phyloP scores from a whole-genome alignment of 1,140 invertebrate species.

The Cydia fagiglandana region DNA sequence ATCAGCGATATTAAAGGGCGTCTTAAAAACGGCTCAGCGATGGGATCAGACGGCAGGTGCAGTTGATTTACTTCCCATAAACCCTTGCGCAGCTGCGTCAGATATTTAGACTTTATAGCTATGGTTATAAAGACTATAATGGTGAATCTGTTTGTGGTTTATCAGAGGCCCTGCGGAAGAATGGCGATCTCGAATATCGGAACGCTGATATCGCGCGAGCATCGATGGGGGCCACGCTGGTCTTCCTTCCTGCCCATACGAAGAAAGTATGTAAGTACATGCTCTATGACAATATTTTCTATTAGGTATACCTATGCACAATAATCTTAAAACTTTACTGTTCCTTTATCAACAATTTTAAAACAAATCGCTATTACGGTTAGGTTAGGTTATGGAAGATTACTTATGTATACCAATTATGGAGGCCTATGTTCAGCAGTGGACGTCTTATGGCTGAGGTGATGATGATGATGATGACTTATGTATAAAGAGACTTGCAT shows the following conservation, averaged over 20 bases:
- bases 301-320: too few species aligned
- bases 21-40: constrained; percentile 29
- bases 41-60: constrained; percentile 45
- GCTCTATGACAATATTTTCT: too few species aligned
- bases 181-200: constrained; percentile 23
- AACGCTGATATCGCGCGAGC: neutral
- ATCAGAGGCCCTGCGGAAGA: constrained; percentile 15
- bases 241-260: constrained; percentile 14
- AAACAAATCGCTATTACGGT: too few species aligned
- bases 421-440: too few species aligned
- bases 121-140: neutral
- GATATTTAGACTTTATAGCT: neutral
- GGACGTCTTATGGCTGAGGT: too few species aligned
- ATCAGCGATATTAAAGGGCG: constrained; percentile 15
- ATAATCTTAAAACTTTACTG: too few species aligned
- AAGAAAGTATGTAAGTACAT: neutral
- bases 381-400: too few species aligned
- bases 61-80: constrained; percentile 54
- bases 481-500: too few species aligned
- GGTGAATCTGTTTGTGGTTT: neutral
- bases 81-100: constrained; percentile 31
- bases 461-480: too few species aligned
- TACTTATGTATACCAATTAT: too few species aligned
- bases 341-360: too few species aligned
- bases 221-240: neutral